phyloP scores from a whole-genome alignment of 1,140 invertebrate genomes.

The Pantala flavescens region DNA sequence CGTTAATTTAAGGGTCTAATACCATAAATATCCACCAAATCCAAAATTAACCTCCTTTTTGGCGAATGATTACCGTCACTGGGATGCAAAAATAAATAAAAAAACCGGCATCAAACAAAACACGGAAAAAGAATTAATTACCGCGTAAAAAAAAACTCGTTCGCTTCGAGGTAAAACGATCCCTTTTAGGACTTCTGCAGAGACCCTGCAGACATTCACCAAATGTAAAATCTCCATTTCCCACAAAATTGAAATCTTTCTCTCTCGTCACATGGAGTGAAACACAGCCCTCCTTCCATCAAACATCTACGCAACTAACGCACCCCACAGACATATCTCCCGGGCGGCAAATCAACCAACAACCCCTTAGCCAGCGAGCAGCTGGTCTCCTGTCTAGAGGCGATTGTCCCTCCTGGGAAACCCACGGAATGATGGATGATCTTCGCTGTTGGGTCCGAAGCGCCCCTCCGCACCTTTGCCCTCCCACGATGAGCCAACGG shows the following conservation, averaged over 20 bases:
- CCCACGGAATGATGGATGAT: slow-evolving; percentile 7
- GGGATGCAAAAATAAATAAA: no score
- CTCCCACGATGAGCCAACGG: no score
- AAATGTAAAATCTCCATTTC: not conserved
- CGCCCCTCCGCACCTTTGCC: not conserved
- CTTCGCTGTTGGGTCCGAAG: not conserved
- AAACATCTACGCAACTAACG: not conserved
- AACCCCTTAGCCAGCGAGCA: slow-evolving; percentile 2
- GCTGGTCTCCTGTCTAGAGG: not conserved
- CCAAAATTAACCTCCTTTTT: no score
- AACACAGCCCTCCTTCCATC: not conserved
- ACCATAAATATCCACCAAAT: no score
- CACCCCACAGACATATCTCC: not conserved
- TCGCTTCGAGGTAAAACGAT: no score
- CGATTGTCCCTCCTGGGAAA: slow-evolving; percentile 7
- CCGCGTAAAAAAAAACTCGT: no score
- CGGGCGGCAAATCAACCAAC: slow-evolving; percentile 6
- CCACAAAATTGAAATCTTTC: not conserved
- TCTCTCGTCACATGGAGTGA: not conserved
- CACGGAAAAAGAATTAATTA: no score
- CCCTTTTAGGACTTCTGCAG: no score
- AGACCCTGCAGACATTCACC: no score
- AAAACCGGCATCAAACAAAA: no score
- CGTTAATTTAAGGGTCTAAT: no score
- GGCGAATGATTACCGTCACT: no score